These are phyloP conservation scores for Clarias fuscus DNA, from an alignment of 2,797 vertebrate genomes.

Conservation along the genomic window DNA sequence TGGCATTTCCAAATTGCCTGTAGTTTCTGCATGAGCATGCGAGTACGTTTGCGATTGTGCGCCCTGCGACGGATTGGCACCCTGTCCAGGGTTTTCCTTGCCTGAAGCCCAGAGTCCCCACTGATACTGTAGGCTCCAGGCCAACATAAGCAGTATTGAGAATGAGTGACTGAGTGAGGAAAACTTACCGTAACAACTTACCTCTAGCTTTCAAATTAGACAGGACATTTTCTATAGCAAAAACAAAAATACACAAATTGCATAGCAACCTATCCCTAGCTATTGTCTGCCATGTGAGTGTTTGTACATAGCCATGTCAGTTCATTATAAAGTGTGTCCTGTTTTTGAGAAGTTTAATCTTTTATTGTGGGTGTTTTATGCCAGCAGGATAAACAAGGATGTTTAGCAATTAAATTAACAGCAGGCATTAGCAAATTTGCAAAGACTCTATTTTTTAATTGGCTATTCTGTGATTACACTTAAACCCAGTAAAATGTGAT, in stretches of 20 bases:
- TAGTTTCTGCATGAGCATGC: too few species aligned
- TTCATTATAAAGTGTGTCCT: neutral
- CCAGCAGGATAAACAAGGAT: neutral
- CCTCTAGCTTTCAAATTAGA: neutral
- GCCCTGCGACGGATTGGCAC: too few species aligned
- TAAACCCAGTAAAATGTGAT: constrained; percentile 12
- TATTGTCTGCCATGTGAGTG: neutral
- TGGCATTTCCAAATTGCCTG: too few species aligned
- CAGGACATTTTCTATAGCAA: too few species aligned
- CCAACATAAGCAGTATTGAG: too few species aligned
- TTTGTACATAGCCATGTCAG: neutral
- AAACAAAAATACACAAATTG: neutral
- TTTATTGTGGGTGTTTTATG: neutral
- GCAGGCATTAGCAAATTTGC: neutral
- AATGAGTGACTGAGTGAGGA: too few species aligned
- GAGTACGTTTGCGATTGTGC: too few species aligned
- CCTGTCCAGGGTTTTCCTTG: too few species aligned
- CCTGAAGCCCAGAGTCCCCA: too few species aligned
- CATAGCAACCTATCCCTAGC: neutral
- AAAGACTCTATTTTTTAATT: neutral
- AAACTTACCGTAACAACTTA: neutral
- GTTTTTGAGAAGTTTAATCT: neutral
- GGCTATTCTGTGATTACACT: neutral
- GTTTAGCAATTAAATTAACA: neutral
- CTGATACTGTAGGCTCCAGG: too few species aligned